Evolutionary conservation across 1,140 invertebrate species (phyloP).

Genomic region (Holcopasites calliopsidis): DNA sequence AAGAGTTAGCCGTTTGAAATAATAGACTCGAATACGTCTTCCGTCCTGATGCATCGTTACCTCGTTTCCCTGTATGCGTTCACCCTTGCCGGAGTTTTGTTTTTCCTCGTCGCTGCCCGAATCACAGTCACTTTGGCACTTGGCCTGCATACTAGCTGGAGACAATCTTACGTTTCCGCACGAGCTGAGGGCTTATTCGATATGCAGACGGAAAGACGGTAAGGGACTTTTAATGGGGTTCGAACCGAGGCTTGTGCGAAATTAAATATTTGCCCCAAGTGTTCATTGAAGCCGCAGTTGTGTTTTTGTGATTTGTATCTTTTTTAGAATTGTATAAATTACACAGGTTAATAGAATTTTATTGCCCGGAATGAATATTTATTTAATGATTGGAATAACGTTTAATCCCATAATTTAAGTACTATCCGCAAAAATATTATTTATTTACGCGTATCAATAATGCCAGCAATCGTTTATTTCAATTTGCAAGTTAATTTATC

Average conservation of each 20-base stretch:
- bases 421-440: no score
- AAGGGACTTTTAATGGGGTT: conserved; percentile 9
- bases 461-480: no score
- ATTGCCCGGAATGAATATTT: no score
- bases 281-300: no score
- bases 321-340: no score
- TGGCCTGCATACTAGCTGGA: conserved; percentile 25
- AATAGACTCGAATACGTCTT: conserved; percentile 49
- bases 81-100: not conserved
- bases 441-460: no score
- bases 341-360: no score
- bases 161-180: conserved; percentile 39
- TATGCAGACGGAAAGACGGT: not conserved
- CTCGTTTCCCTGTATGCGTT: conserved; percentile 10
- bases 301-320: no score
- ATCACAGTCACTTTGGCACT: conserved; percentile 35
- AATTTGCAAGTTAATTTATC: no score
- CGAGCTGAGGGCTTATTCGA: conserved; percentile 35
- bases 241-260: not conserved
- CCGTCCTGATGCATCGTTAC: conserved; percentile 31
- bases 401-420: no score
- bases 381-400: no score
- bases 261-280: conserved; percentile 24
- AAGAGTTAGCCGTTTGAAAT: conserved; percentile 11
- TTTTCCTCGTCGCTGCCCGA: not conserved